Conservation (phyloP, 2,113 vertebrate genomes). For the Mormyrus lacerda region DNA sequence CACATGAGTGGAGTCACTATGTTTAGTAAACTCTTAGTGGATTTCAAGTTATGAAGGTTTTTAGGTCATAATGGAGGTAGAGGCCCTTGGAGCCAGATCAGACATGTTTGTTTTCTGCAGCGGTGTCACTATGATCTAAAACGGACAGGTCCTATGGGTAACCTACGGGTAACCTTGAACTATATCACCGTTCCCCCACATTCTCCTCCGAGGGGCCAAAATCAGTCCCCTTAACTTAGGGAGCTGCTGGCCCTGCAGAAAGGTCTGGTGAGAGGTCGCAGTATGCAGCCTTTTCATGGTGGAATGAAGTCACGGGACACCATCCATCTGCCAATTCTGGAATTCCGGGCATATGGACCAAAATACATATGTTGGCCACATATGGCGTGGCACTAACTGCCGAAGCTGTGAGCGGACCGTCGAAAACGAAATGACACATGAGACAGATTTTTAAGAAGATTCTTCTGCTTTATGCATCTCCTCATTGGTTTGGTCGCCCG, state of each 20-base stretch:
- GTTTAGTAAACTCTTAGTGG: not conserved
- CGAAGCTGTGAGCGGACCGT: conserved; percentile 29
- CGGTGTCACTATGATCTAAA: not conserved
- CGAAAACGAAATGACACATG: conserved; percentile 36
- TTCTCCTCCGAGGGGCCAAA: conserved; percentile 18
- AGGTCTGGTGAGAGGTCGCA: conserved; percentile 56
- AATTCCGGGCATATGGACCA: conserved; percentile 50
- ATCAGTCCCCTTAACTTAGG: conserved; percentile 39
- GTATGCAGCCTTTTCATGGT: conserved; percentile 50
- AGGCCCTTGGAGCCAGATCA: not conserved
- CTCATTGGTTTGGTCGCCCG: not conserved
- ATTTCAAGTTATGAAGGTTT: not conserved
- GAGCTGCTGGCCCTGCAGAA: conserved; percentile 50
- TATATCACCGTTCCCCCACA: not conserved
- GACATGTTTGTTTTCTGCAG: not conserved
- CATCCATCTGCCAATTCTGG: conserved; percentile 52
- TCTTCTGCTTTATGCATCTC: conserved; percentile 29
- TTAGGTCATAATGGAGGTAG: not conserved
- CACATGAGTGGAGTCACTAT: not conserved
- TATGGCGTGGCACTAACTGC: conserved; percentile 48
- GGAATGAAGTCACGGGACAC: conserved; percentile 49
- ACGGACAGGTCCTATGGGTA: not conserved
- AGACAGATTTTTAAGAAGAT: conserved; percentile 21
- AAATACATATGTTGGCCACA: conserved; percentile 45
- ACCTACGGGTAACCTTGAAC: not conserved